These are phyloP conservation scores for Aphidius colemani DNA, from an alignment of 2,888 invertebrate species.

Conservation along the genomic window DNA sequence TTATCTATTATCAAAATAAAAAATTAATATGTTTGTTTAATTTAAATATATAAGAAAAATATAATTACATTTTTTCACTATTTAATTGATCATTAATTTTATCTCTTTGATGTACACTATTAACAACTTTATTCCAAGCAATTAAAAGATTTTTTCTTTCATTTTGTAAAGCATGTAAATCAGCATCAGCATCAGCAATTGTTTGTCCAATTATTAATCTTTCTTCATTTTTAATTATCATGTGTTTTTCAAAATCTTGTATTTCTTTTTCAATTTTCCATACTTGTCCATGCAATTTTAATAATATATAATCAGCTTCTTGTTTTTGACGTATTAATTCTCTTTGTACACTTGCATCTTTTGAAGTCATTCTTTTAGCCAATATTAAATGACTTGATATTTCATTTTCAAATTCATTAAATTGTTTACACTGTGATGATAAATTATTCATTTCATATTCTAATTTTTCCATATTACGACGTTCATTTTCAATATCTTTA, in stretches of 20 bases:
- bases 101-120: conserved; percentile 73
- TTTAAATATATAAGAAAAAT: no score
- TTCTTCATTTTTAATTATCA: conserved; percentile 69
- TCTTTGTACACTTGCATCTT: conserved; percentile 55
- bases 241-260: conserved; percentile 68
- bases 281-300: conserved; percentile 71
- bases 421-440: conserved; percentile 64
- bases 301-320: conserved; percentile 68
- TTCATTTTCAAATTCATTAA: conserved; percentile 69
- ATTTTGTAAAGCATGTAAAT: conserved; percentile 72
- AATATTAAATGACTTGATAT: conserved; percentile 68
- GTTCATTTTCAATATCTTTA: conserved; percentile 60
- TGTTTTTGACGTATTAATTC: conserved; percentile 58
- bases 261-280: conserved; percentile 73
- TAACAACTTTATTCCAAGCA: conserved; percentile 76
- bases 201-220: conserved; percentile 65
- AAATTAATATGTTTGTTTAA: no score
- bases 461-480: conserved; percentile 40
- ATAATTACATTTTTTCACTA: conserved; percentile 66
- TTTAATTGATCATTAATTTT: conserved; percentile 68
- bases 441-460: conserved; percentile 65
- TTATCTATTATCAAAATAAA: conserved; percentile 5
- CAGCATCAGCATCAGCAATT: conserved; percentile 73
- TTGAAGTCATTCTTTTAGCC: conserved; percentile 70
- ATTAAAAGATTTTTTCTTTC: conserved; percentile 73